phyloP scores from a whole-genome alignment of 2,888 invertebrate species.

The Mesochorus sp. region DNA sequence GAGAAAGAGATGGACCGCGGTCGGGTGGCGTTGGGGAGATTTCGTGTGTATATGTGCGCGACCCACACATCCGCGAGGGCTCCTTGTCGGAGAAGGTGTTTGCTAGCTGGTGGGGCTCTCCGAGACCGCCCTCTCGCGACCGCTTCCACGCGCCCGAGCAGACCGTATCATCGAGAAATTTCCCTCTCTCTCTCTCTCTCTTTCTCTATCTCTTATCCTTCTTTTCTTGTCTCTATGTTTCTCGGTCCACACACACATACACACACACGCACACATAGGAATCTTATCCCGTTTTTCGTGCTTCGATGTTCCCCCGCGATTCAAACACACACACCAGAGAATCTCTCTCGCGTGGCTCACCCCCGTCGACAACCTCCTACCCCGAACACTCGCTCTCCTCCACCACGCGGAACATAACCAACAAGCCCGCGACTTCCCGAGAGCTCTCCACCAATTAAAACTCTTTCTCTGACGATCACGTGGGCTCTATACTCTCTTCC shows the following conservation, averaged over 20 bases:
- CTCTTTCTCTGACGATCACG: constrained; percentile 77
- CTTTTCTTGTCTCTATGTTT: constrained; percentile 42
- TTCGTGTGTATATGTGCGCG: constrained; percentile 3
- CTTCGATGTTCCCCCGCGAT: constrained; percentile 44
- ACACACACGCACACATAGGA: neutral
- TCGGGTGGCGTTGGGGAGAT: neutral
- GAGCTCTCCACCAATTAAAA: constrained; percentile 80
- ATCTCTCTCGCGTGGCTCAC: constrained; percentile 54
- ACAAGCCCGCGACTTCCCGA: constrained; percentile 49
- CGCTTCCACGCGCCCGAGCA: constrained; percentile 53
- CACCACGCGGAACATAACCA: constrained; percentile 62
- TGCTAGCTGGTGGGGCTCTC: constrained; percentile 74
- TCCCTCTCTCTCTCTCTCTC: constrained; percentile 63
- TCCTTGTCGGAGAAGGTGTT: constrained; percentile 76
- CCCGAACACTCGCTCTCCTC: constrained; percentile 50
- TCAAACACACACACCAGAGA: constrained; percentile 29
- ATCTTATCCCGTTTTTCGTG: constrained; percentile 47
- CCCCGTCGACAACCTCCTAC: constrained; percentile 47
- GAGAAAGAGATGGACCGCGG: constrained; percentile 1
- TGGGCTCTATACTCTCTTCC: constrained; percentile 63
- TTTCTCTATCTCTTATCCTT: constrained; percentile 53
- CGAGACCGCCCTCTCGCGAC: constrained; percentile 61
- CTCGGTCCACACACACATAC: constrained; percentile 15
- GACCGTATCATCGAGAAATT: constrained; percentile 63
- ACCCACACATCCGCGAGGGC: constrained; percentile 37